A percentile compares a stretch with the other conserved stretches of the same genome.
Conservation (phyloP, 2,888 invertebrate genomes). For the Netelia virgata region DNA sequence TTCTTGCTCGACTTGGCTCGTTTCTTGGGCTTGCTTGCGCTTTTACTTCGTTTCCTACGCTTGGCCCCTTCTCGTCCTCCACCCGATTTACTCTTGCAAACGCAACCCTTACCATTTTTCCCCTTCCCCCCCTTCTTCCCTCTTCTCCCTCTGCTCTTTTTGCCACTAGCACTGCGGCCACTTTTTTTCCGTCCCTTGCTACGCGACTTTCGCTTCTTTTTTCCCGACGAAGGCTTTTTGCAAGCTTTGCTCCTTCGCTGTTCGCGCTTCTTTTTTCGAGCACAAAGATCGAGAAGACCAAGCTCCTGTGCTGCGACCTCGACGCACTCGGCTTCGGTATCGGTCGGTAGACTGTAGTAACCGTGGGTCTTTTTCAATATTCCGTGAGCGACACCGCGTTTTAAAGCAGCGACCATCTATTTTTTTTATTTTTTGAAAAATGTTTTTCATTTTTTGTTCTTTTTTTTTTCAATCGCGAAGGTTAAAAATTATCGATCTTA, state of each 20-base stretch:
- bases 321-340: constrained; percentile 66
- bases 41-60: constrained; percentile 39
- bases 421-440: constrained; percentile 8
- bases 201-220: constrained; percentile 37
- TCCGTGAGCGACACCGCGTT: constrained; percentile 76
- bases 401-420: constrained; percentile 75
- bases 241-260: constrained; percentile 59
- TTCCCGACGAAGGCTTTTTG: constrained; percentile 44
- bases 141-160: constrained; percentile 17
- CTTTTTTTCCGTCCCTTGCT: constrained; percentile 28
- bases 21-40: constrained; percentile 45
- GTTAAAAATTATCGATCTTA: background rate
- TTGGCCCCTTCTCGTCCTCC: constrained; percentile 23
- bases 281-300: constrained; percentile 72
- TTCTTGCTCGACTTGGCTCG: constrained; percentile 44
- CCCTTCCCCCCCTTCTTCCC: too few relatives aligned
- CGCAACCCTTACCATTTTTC: constrained; percentile 23
- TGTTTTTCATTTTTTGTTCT: constrained; percentile 6
- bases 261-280: constrained; percentile 67
- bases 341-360: constrained; percentile 74
- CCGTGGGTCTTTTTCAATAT: constrained; percentile 73
- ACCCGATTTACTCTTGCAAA: constrained; percentile 38
- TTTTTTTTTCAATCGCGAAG: background rate
- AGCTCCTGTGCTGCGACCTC: constrained; percentile 76
- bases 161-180: constrained; percentile 21